A percentile compares a stretch with the other conserved stretches of the same genome.
Evolutionary conservation across 2,888 invertebrate species (phyloP).

Genomic region (Nemurella pictetii): DNA sequence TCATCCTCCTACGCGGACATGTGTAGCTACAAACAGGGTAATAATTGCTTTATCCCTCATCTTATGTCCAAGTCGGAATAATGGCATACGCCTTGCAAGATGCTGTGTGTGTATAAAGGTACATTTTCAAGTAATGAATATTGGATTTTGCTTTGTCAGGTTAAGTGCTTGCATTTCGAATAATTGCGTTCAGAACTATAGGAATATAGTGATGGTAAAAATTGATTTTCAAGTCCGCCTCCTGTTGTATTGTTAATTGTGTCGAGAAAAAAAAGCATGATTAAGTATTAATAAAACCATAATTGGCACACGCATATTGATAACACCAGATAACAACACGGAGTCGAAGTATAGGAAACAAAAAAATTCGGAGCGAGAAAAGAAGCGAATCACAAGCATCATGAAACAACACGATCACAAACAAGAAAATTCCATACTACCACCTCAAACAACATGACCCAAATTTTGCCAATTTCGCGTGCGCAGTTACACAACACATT

Average conservation of each 20-base stretch:
- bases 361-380: not conserved
- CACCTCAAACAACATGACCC: not conserved
- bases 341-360: no score
- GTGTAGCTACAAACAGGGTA: not conserved
- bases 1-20: constrained; percentile 20
- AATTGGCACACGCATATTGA: no score
- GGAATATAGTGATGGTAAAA: no score
- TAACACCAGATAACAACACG: no score
- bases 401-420: not conserved
- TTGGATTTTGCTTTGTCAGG: not conserved
- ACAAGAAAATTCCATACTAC: not conserved
- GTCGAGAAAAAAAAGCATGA: no score
- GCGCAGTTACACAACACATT: not conserved
- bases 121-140: not conserved
- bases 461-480: not conserved
- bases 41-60: constrained; percentile 30
- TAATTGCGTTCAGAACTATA: not conserved
- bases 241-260: no score
- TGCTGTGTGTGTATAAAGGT: not conserved
- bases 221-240: no score
- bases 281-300: no score
- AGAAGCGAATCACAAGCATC: not conserved
- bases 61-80: not conserved
- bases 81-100: constrained; percentile 13
- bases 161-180: not conserved